Evolutionary conservation across 2,797 vertebrate genomes (phyloP).

Genomic region (Sebastes goodei): DNA sequence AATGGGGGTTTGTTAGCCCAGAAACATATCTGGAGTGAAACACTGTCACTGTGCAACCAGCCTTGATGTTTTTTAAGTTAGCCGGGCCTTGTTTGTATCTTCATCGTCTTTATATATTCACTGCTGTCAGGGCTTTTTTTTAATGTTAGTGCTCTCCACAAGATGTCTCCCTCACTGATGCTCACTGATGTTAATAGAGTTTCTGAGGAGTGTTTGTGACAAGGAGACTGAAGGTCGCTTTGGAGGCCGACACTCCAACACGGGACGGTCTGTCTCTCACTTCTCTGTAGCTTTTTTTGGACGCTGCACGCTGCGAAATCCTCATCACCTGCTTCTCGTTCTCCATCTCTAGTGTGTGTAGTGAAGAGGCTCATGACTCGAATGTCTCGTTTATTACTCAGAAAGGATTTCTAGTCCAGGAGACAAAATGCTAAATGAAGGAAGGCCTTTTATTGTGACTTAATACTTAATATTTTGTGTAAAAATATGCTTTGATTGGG

Average conservation of each 20-base stretch:
- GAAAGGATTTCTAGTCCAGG: neutral
- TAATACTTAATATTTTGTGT: neutral
- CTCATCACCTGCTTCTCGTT: neutral
- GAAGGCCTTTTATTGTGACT: neutral
- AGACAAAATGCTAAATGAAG: neutral
- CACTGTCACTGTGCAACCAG: constrained; percentile 52
- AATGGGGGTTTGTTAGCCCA: constrained; percentile 68
- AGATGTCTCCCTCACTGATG: constrained; percentile 70
- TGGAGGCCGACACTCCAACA: constrained; percentile 43
- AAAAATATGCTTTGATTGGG: neutral
- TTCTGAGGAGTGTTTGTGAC: constrained; percentile 67
- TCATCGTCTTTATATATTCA: constrained; percentile 45
- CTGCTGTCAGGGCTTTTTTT: constrained; percentile 33
- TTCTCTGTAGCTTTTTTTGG: constrained; percentile 17
- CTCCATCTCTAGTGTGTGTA: neutral
- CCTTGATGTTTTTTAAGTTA: constrained; percentile 47
- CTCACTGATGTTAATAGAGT: constrained; percentile 64
- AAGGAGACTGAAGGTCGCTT: constrained; percentile 74
- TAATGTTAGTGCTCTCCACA: constrained; percentile 61
- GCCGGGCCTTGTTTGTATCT: constrained; percentile 37
- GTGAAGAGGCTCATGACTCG: neutral
- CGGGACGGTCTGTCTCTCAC: constrained; percentile 25
- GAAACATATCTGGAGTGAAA: constrained; percentile 46
- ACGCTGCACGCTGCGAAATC: neutral
- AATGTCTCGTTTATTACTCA: neutral